A percentile compares a stretch with the other conserved stretches of the same genome.
These are phyloP conservation scores for Chloropsis cyanopogon DNA, from an alignment of 2,113 vertebrate genomes.

Conservation along the genomic window DNA sequence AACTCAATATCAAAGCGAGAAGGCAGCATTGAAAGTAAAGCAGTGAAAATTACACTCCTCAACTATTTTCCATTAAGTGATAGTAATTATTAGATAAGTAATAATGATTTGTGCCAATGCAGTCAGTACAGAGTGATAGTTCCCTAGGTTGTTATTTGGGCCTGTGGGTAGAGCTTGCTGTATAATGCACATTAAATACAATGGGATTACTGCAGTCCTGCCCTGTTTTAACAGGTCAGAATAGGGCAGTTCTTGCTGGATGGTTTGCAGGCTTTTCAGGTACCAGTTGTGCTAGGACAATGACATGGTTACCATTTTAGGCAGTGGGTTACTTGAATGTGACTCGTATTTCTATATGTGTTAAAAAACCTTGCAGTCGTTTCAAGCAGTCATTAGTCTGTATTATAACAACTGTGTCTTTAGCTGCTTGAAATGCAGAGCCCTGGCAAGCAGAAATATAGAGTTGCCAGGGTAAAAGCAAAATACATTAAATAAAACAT, in stretches of 20 bases:
- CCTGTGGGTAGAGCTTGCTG: constrained; percentile 49
- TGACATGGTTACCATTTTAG: constrained; percentile 51
- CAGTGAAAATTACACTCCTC: constrained; percentile 22
- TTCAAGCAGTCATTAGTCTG: constrained; percentile 54
- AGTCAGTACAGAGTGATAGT: constrained; percentile 45
- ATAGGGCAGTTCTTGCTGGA: constrained; percentile 57
- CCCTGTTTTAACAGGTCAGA: constrained; percentile 63
- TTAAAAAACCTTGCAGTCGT: constrained; percentile 37
- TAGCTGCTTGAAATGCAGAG: constrained; percentile 20
- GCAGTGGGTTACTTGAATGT: constrained; percentile 51
- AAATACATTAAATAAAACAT: constrained; percentile 37
- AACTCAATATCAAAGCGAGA: neutral
- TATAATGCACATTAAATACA: constrained; percentile 39
- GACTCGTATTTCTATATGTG: constrained; percentile 59
- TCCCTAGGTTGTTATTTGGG: constrained; percentile 46
- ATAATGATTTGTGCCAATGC: constrained; percentile 52
- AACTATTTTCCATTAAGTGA: constrained; percentile 29
- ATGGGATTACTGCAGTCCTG: constrained; percentile 59
- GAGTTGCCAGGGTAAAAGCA: neutral
- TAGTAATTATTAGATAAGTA: constrained; percentile 62
- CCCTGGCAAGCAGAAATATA: neutral
- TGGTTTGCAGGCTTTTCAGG: constrained; percentile 60
- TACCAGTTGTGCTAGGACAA: constrained; percentile 49
- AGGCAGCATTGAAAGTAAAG: constrained; percentile 11
- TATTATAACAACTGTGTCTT: constrained; percentile 43